These are phyloP conservation scores for Aurelia aurita DNA, from an alignment of 30 jellyfish, hydroid and myxozoan genomes.

Conservation along the genomic window DNA sequence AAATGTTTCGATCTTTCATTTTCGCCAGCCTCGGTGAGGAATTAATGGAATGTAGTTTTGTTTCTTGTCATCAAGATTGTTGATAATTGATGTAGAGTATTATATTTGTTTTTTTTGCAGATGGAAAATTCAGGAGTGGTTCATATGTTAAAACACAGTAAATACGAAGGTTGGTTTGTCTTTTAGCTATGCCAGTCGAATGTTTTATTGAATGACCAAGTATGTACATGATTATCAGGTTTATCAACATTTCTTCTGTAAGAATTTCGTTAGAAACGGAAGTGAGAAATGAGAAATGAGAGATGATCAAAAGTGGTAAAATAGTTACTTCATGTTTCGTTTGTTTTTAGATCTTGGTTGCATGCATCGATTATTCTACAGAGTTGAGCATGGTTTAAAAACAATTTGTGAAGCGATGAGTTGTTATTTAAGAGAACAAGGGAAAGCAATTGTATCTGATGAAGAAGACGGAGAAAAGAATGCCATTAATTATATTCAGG, in stretches of 20 bases:
- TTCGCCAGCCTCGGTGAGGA: no score
- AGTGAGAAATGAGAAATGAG: no score
- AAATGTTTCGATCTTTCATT: no score
- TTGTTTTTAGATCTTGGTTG: conserved; percentile 86
- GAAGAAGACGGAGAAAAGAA: conserved; percentile 93
- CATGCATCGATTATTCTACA: conserved; percentile 87
- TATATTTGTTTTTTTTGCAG: conserved; percentile 30
- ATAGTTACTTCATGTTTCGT: no score
- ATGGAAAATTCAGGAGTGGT: conserved; percentile 99
- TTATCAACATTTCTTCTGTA: no score
- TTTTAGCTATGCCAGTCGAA: neutral
- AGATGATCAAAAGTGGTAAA: no score
- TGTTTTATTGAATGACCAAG: no score
- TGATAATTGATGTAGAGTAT: no score
- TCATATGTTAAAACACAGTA: conserved; percentile 95
- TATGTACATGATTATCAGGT: no score
- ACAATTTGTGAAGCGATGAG: conserved; percentile 97
- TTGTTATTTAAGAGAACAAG: conserved; percentile 84
- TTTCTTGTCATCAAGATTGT: no score
- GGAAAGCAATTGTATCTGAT: conserved; percentile 93
- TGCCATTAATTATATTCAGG: conserved; percentile 90
- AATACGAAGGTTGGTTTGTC: conserved; percentile 83
- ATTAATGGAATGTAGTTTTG: no score
- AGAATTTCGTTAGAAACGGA: no score
- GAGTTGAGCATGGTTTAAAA: conserved; percentile 83